Evolutionary conservation across 2,113 vertebrate species (phyloP).

Genomic region (Syrmaticus mikado): DNA sequence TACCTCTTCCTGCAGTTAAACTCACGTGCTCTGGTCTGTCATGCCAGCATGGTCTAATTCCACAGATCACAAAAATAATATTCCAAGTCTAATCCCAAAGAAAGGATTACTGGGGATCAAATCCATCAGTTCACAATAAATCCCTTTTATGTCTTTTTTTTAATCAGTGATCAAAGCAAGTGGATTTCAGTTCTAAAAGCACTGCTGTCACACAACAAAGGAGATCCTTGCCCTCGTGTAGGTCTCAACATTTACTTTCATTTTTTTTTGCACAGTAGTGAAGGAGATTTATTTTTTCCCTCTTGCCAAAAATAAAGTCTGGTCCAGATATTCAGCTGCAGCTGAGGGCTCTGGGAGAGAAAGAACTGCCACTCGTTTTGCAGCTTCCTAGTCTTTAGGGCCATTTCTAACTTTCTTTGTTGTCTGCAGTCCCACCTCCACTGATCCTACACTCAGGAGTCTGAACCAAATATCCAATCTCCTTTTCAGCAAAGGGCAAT

Average conservation of each 20-base stretch:
- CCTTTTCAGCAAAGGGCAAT: neutral
- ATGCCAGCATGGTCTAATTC: conserved; percentile 10
- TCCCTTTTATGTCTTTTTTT: neutral
- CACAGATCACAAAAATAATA: conserved; percentile 62
- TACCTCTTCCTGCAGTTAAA: conserved; percentile 16
- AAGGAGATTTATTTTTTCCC: conserved; percentile 43
- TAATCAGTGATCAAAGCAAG: neutral
- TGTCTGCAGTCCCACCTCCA: neutral
- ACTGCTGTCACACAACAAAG: neutral
- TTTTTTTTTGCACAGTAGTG: conserved; percentile 32
- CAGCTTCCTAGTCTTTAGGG: conserved; percentile 7
- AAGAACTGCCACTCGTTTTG: conserved; percentile 11
- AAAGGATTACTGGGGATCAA: conserved; percentile 52
- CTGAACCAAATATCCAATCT: neutral
- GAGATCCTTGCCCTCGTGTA: conserved; percentile 33
- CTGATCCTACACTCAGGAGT: neutral
- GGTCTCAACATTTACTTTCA: conserved; percentile 10
- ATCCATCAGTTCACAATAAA: conserved; percentile 44
- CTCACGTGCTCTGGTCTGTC: conserved; percentile 37
- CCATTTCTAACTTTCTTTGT: neutral
- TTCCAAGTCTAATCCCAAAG: conserved; percentile 45
- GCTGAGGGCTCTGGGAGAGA: conserved; percentile 18
- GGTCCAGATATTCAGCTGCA: conserved; percentile 51
- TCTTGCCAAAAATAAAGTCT: conserved; percentile 50
- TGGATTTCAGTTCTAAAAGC: conserved; percentile 26